Conservation (phyloP, 1,140 invertebrate genomes). For the Harpegnathos saltator region DNA sequence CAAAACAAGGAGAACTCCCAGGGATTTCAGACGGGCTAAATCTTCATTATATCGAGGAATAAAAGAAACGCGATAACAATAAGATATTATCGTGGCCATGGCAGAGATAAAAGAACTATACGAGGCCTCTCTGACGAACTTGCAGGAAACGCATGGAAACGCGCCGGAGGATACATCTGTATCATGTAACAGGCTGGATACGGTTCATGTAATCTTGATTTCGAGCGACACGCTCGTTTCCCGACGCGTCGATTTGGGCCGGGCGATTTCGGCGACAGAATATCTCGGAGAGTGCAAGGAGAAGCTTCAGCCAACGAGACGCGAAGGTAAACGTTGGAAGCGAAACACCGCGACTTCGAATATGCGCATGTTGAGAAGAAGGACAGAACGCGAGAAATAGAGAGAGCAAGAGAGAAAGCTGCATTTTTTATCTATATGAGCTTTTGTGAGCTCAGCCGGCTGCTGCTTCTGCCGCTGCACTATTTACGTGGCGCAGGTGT, state of each 20-base stretch:
- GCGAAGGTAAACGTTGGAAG: not conserved
- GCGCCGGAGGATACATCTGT: too few species aligned
- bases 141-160: too few species aligned
- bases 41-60: not conserved
- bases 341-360: not conserved
- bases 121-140: too few species aligned
- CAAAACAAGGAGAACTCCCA: not conserved
- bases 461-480: slow-evolving; percentile 3
- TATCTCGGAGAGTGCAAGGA: too few species aligned
- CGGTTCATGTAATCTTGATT: too few species aligned
- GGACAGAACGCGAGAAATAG: not conserved
- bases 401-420: not conserved
- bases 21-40: not conserved
- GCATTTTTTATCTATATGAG: slow-evolving; percentile 29
- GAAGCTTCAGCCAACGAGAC: too few species aligned
- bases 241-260: too few species aligned
- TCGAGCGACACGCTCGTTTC: too few species aligned
- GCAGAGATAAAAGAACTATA: not conserved
- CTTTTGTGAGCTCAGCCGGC: not conserved
- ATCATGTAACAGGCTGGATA: too few species aligned
- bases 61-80: not conserved
- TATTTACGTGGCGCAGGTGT: slow-evolving; percentile 49
- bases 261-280: too few species aligned
- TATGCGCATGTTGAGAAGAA: too few species aligned
- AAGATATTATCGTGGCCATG: not conserved